Base-by-base conservation (phyloP, 2,797 vertebrate genomes). In the Sciurus carolinensis region DNA sequence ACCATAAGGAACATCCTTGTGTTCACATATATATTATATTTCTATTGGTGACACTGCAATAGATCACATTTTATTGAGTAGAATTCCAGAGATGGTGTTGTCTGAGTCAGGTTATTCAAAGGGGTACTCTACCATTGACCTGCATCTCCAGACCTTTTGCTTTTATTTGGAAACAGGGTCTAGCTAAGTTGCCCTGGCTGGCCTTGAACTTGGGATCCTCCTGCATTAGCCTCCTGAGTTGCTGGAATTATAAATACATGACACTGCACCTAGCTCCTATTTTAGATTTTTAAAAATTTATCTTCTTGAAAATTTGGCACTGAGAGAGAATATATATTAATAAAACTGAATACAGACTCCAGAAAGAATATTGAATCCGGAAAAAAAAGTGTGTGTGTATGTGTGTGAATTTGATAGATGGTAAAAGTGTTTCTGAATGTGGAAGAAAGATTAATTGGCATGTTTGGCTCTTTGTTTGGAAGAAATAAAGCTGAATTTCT, bases 371-470 rank as follows among this genome's bases (percentile, higher is more conserved):
- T 42, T 54, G 62, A 86, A 24, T 62, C 13, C 28, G 73, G 64
- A 17, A 71, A 69, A 39, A 36, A 64, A 26, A 13, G 62, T 47
- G 28, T n/a, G 52, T 15, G 1, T 50, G 47, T 33, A n/a, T 50
- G 13, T 72, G 42, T 28, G 9, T 20, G 50, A 54, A 72, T 95
- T 91, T 88, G 33, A 20, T 84, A 80, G 87, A 57, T 73, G 73
- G 20, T 72, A 72, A 91, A 92, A 14, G n/a, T 91, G 13, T 96
- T 96, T 95, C 67, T 75, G 95, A 57, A 75, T 94, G 30, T 64
- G 50, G 26, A 57, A 44, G 75, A 67, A 75, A 28, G 36, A 77
- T 85, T 84, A 22, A 81, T 76, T 87, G 26, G 39, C 62, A 28
- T 59, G 92, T 3, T 81, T 95, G 47, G 1, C 33, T 79, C 2